phyloP scores from a whole-genome alignment of 2,888 invertebrate species.

The Sabellastarte sp. region DNA sequence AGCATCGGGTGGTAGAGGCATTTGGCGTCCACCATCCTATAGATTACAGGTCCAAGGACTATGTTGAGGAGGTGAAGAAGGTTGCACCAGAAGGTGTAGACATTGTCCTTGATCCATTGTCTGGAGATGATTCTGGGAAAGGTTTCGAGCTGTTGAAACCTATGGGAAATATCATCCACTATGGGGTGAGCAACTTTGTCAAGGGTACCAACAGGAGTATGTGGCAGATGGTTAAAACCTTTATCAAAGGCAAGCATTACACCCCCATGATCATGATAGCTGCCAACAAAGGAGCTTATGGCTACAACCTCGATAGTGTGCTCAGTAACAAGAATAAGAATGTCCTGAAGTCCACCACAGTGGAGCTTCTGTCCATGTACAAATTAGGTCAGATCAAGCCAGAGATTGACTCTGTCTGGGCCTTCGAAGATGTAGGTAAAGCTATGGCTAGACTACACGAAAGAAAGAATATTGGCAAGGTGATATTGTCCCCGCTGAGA shows the following conservation, averaged over 20 bases:
- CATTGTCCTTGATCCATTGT: constrained; percentile 34
- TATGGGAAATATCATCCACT: constrained; percentile 35
- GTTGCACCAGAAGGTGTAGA: constrained; percentile 42
- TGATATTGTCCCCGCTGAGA: too few species aligned
- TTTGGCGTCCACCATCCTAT: constrained; percentile 73
- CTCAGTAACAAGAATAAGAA: too few species aligned
- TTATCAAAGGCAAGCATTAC: constrained; percentile 56
- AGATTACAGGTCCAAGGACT: constrained; percentile 73
- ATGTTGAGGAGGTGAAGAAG: constrained; percentile 72
- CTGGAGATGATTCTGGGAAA: constrained; percentile 30
- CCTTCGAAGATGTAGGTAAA: too few species aligned
- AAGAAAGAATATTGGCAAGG: too few species aligned
- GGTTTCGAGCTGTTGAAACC: constrained; percentile 32
- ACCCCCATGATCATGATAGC: constrained; percentile 53
- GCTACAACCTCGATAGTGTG: constrained; percentile 76
- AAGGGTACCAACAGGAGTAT: too few species aligned
- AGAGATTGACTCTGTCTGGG: too few species aligned
- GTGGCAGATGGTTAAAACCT: constrained; percentile 33
- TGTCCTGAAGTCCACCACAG: too few species aligned
- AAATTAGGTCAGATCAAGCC: too few species aligned
- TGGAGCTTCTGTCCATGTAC: too few species aligned
- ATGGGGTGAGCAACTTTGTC: too few species aligned
- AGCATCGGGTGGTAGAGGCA: too few species aligned
- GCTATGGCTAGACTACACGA: too few species aligned
- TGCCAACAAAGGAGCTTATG: constrained; percentile 62